Evolutionary conservation across 2,113 vertebrate species (phyloP), one percentile per base, ranked within the genome.

Genomic region (Sarotherodon lohbergeri): DNA sequence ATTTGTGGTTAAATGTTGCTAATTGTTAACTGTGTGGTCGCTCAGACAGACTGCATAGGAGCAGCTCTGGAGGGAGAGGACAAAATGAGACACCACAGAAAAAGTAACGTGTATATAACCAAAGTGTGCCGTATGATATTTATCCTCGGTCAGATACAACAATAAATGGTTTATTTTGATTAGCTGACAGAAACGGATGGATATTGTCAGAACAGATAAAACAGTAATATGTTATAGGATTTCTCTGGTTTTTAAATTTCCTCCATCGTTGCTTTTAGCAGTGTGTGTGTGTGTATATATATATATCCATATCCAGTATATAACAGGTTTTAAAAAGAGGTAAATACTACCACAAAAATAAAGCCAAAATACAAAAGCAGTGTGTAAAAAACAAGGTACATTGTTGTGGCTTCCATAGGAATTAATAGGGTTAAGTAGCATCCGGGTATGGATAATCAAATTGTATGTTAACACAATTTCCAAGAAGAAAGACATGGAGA

Each of bases 401-500:
- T 61, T 61, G 29, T 61, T 32, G 17, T 61, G 14, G 14, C 57
- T 32, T 32, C 29, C 57, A 61, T 34, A 10, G 57, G 14, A 32
- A 32, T 2, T 32, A 61, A 32, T 32, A 17, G 56, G 57, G 8
- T 61, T 61, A 32, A 61, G 27, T 61, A 1, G 6, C 14, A 61
- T 61, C 9, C 32, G n/a, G 32, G 9, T 61, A 61, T 61, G 59
- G 16, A 34, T 61, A 61, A 34, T 34, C 1, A 29, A 61, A 61
- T 3, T 34, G 29, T 61, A 61, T 61, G 59, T 34, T 34, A 61
- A 61, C 59, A 61, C 16, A 19, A 3, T 19, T 61, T 16, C 29
- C 29, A 63, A 9, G 29, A 63, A 61, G 0, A 61, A 34, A 4
- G 59, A 4, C 9, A 34, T 63, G 0, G 0, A 34, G 8, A 6